phyloP scores from a whole-genome alignment of 2,888 invertebrate species.

The Mellilla xanthometata region DNA sequence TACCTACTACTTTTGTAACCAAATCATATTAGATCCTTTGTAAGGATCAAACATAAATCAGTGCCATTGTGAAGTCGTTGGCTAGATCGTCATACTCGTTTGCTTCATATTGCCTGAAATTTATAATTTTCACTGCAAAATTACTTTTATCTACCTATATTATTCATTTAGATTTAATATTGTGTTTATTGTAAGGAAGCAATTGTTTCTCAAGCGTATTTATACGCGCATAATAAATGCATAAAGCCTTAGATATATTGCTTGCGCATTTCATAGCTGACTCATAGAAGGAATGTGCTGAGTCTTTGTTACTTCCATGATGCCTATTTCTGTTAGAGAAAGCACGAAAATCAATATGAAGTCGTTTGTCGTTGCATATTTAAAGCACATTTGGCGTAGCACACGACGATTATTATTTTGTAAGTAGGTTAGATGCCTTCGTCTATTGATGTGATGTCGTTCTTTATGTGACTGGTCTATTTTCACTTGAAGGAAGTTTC shows the following conservation, averaged over 20 bases:
- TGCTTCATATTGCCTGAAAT: conserved; percentile 21
- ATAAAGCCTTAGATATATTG: conserved; percentile 6
- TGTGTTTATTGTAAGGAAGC: conserved; percentile 1
- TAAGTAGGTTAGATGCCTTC: conserved; percentile 26
- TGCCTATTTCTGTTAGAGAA: conserved; percentile 26
- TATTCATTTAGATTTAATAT: conserved; percentile 7
- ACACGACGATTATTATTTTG: conserved; percentile 19
- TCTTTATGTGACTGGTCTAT: too few relatives aligned
- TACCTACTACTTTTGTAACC: too few relatives aligned
- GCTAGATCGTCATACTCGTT: conserved; percentile 3
- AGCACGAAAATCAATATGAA: conserved; percentile 35
- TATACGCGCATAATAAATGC: conserved; percentile 3
- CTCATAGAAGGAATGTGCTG: conserved; percentile 1
- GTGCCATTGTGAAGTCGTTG: background rate
- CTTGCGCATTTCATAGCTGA: conserved; percentile 2
- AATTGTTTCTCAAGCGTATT: conserved; percentile 4
- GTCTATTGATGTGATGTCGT: conserved; percentile 33
- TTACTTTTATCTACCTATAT: too few relatives aligned
- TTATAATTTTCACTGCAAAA: conserved; percentile 5
- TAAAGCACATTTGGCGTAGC: conserved; percentile 11
- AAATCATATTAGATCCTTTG: conserved; percentile 11
- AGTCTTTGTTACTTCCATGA: conserved; percentile 7
- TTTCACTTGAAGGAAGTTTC: too few relatives aligned
- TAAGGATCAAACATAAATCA: conserved; percentile 10
- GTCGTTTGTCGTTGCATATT: conserved; percentile 26